Conservation (phyloP, 2,888 invertebrate species). For the Drymonia ruficornis region DNA sequence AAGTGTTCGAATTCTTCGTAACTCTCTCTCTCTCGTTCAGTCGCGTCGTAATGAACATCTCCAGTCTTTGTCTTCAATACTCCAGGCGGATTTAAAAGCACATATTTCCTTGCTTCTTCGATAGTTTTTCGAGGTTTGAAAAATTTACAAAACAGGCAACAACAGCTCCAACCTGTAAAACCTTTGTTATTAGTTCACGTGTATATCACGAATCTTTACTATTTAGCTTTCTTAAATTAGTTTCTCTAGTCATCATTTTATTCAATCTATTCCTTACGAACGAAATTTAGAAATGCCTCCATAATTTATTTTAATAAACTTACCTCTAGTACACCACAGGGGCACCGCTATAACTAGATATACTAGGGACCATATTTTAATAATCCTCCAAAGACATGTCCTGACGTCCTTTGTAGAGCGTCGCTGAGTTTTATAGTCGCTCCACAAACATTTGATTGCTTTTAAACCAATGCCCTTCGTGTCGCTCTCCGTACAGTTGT, state of each 20-base stretch:
- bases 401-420: conserved; percentile 26
- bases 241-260: too few species aligned
- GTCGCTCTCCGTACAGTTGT: conserved; percentile 49
- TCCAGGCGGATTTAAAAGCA: conserved; percentile 84
- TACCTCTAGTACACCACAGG: conserved; percentile 71
- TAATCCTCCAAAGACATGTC: conserved; percentile 45
- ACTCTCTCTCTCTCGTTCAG: conserved; percentile 81
- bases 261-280: too few species aligned
- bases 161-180: conserved; percentile 86
- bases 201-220: too few species aligned
- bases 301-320: conserved; percentile 9
- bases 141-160: conserved; percentile 83
- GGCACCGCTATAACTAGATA: conserved; percentile 64
- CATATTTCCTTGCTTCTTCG: conserved; percentile 81
- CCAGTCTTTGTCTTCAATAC: conserved; percentile 62
- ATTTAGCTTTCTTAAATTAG: too few species aligned
- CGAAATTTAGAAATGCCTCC: neutral
- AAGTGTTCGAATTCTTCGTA: conserved; percentile 84
- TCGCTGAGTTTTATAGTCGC: conserved; percentile 34
- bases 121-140: conserved; percentile 84
- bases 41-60: conserved; percentile 78
- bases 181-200: neutral
- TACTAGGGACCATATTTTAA: conserved; percentile 57
- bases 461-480: conserved; percentile 65
- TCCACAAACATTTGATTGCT: conserved; percentile 40